Conservation (phyloP, 2,797 vertebrate species). For the Galagoides demidoff region DNA sequence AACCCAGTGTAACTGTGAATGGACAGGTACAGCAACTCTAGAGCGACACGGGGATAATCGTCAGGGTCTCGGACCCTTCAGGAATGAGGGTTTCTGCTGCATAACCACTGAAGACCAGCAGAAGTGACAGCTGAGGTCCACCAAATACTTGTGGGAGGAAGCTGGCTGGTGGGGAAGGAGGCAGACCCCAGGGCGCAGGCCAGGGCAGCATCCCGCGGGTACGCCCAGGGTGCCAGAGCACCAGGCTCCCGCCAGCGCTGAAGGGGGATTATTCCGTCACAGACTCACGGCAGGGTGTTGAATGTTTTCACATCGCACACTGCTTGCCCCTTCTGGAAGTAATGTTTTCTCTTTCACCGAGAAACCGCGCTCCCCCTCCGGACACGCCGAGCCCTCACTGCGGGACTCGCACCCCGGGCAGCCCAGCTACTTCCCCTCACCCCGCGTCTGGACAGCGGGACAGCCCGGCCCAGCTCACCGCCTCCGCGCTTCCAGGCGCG, state of each 20-base stretch:
- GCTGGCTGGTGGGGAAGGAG: neutral
- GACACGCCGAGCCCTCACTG: neutral
- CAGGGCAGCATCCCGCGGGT: neutral
- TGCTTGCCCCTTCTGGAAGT: neutral
- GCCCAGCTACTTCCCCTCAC: neutral
- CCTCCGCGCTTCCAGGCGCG: constrained; percentile 81
- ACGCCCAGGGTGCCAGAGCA: neutral
- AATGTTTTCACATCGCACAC: neutral
- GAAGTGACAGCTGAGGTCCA: neutral
- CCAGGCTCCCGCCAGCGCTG: neutral
- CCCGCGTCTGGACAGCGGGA: neutral
- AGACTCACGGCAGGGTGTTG: neutral
- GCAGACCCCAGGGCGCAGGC: neutral
- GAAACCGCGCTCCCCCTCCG: neutral
- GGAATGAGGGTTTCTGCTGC: neutral
- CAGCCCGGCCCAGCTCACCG: constrained; percentile 80
- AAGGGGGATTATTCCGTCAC: neutral
- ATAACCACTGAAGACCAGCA: neutral
- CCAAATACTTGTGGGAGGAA: neutral
- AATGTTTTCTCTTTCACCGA: neutral
- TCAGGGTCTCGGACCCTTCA: neutral
- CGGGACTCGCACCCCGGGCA: neutral
- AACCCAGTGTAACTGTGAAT: neutral
- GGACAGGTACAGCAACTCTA: neutral
- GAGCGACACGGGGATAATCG: neutral